Evolutionary conservation across 2,113 vertebrate genomes (phyloP).

Genomic region (Takifugu bimaculatus): DNA sequence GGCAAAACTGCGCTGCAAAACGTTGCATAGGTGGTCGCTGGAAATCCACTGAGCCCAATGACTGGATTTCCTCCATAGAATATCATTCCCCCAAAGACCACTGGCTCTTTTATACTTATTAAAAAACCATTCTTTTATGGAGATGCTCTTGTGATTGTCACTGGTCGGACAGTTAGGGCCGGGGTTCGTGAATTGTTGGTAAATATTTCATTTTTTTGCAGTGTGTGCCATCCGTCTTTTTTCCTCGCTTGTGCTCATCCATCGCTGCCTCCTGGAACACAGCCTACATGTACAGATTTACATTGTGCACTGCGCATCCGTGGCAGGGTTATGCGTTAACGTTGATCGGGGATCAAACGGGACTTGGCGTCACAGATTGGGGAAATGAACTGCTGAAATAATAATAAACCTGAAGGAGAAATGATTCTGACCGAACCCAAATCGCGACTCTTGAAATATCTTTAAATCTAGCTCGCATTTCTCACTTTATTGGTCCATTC

Average conservation of each 20-base stretch:
- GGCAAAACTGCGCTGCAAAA: slow-evolving; percentile 7
- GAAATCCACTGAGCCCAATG: too few relatives aligned
- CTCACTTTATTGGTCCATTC: too few relatives aligned
- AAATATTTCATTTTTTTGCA: slow-evolving; percentile 6
- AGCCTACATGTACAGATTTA: not conserved
- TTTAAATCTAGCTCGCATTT: too few relatives aligned
- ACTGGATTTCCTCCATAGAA: too few relatives aligned
- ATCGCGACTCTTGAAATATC: slow-evolving; percentile 1
- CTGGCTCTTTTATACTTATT: too few relatives aligned
- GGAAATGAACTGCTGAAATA: too few relatives aligned
- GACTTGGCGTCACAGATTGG: too few relatives aligned
- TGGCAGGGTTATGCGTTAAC: not conserved
- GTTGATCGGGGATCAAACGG: too few relatives aligned
- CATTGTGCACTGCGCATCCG: not conserved
- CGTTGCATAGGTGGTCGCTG: slow-evolving; percentile 1
- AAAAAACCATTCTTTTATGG: too few relatives aligned
- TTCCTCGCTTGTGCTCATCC: slow-evolving; percentile 9
- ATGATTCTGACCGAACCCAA: not conserved
- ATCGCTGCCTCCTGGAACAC: slow-evolving; percentile 11
- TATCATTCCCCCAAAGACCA: too few relatives aligned
- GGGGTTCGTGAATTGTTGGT: not conserved
- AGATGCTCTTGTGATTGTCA: not conserved
- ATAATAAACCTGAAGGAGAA: too few relatives aligned
- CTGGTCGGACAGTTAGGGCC: not conserved
- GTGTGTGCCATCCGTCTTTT: slow-evolving; percentile 19